Base-by-base conservation (phyloP, 2,113 vertebrate genomes). In the Bothrops jararaca region DNA sequence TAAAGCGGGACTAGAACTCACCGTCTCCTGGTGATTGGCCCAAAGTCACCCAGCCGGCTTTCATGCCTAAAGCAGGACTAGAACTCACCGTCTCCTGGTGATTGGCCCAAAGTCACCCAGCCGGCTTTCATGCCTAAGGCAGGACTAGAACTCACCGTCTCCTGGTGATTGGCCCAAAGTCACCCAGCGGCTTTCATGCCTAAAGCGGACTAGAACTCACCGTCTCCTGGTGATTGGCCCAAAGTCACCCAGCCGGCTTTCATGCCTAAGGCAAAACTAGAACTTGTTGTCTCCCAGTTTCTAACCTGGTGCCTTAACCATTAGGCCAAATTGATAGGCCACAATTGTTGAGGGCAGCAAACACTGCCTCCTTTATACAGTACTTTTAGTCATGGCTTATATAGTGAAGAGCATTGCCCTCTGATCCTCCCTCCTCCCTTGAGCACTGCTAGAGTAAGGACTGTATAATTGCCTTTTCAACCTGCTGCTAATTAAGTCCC, bases 331-430 rank as follows among this genome's bases (percentile, higher is more conserved):
- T 29, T n/a, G 13, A 69, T 69, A 39, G 15, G n/a, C 34, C 15
- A 80, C n/a, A 39, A 3, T 39, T 39, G 34, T 34, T 1, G 34
- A 39, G 18, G 6, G 34, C 69, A 22, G 34, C 15, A 80, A 8
- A 39, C 1, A 0, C 20, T 39, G 15, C 15, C 2, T 80, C 69
- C 2, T 8, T 80, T 74, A 15, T 74, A 7, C 5, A 5, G 5
- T 15, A 2, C 15, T 74, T 39, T 80, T 39, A 39, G 2, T 80
- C 5, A 3, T 80, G n/a, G n/a, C 34, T 39, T 34, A 39, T 1
- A 18, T 20, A 80, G n/a, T 80, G 15, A 39, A 39, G 34, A 22
- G 0, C 34, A 7, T 74, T 2, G 6, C 15, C 15, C 6, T 9
- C 13, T 39, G 69, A 39, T 20, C 69, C n/a, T 34, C 13, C n/a